Evolutionary conservation across 2,888 invertebrate species (phyloP), one percentile per base, ranked within the genome.

Genomic region (Cylindroiulus punctatus): DNA sequence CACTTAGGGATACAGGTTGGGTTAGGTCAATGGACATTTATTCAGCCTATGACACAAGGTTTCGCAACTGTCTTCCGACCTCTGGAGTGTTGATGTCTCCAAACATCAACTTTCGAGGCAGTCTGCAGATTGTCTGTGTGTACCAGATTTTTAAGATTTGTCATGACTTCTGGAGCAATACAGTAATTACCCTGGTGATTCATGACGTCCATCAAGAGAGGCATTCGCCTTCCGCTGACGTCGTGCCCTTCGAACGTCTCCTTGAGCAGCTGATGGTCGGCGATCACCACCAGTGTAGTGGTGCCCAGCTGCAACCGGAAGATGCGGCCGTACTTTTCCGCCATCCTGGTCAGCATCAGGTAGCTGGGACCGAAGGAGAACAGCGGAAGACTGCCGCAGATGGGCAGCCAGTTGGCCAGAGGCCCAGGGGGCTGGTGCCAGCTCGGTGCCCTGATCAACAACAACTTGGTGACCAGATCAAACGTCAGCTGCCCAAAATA

Each of bases 301-400:
- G n/a, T 19, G 42, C 86, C 84, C 17, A 86, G n/a, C 14, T 76
- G 36, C n/a, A 86, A 14, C 1, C 81, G 19, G 32, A 40, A 86
- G 52, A 86, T 84, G 7, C n/a, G 91, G 0, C 97, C 97, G 90
- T 95, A 96, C 88, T 93, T 93, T 86, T 93, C 92, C 0, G 94
- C 92, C 87, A 97, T 90, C 22, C 93, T 90, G 1, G 94, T 93
- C 44, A 97, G 91, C 0, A 95, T 94, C 86, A 93, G 90, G 89
- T 97, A 94, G 0, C 97, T 96, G 47, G 17, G 10, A 42, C 47
- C 22, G 36, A 36, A 19, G 90, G 95, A 93, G 81, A 97, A 90
- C 91, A 94, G 95, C 0, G 95, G 94, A 87, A 97, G 91, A 89
- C 95, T 96, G 0, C 97, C 97, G 4, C 97, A 86, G n/a, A 86